Base-by-base conservation (phyloP, 2,113 vertebrate species). In the Microtus montanus region DNA sequence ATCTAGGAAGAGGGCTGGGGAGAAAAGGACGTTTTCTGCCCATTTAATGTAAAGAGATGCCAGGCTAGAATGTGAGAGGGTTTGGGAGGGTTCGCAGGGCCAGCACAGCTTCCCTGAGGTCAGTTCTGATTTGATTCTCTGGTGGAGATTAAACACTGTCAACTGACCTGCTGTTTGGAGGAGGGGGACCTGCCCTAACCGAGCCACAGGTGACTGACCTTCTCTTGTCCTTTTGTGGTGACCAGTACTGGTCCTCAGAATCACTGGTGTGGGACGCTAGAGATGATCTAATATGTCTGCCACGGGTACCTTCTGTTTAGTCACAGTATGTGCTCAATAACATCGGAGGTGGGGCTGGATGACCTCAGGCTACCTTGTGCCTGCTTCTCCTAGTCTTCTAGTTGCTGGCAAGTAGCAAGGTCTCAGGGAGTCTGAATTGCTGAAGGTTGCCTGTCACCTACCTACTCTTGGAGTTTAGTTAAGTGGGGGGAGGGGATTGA, bases 331-430 rank as follows among this genome's bases (percentile, higher is more conserved):
- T 14, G 52, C 77, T 92, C 30, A 54, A 89, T 83, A 14, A 94
- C 79, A n/a, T 64, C 79, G 74, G 70, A 87, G 94, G 92, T 54
- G 78, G 92, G 87, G 58, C 68, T 35, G 24, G 44, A 5, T 92
- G 94, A 88, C 94, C 78, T 93, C 47, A 13, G 73, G 66, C 75
- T 35, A 58, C 63, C 66, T 73, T 28, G 47, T 11, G 49, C 47
- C 54, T 54, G 47, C 47, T 71, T 54, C 68, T 70, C 58, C 3
- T 26, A 13, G 88, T 47, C 66, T 89, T 12, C 35, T 24, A 68
- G 30, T 3, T 12, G 0, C 26, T 33, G 79, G 66, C 44, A 82
- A 91, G 63, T 41, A 54, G 30, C 3, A 1, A 71, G 33, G 30
- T 74, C 61, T 94, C 2, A 35, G 41, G 17, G 88, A 95, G 41